phyloP scores from a whole-genome alignment of 2,888 invertebrate genomes.

The Orchestes rusci region DNA sequence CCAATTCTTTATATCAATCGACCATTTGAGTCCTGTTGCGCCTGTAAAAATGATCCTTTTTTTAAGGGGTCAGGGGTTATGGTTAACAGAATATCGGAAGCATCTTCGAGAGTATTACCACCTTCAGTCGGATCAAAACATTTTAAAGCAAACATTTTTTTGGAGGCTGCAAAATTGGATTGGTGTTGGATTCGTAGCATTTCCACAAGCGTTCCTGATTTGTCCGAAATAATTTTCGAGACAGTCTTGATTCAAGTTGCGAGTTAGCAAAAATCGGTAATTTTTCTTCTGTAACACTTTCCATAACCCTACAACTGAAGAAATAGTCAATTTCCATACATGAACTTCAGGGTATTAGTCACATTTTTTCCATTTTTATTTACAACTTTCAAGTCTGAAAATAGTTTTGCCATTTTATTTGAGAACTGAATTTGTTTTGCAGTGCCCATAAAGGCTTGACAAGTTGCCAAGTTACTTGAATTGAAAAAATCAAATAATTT shows the following conservation, averaged over 20 bases:
- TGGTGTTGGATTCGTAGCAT: conserved; percentile 1
- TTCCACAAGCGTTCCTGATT: not conserved
- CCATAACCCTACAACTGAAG: too few species aligned
- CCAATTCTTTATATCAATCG: too few species aligned
- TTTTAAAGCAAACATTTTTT: conserved; percentile 23
- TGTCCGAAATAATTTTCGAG: not conserved
- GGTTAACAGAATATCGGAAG: conserved; percentile 17
- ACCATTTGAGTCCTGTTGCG: too few species aligned
- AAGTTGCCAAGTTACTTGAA: not conserved
- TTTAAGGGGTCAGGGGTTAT: conserved; percentile 17
- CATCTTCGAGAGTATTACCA: conserved; percentile 22
- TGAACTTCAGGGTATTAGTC: too few species aligned
- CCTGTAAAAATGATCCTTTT: not conserved
- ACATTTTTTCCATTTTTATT: not conserved
- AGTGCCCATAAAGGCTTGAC: not conserved
- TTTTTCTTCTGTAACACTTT: conserved; percentile 2
- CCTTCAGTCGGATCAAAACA: conserved; percentile 19
- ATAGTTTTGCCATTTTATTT: not conserved
- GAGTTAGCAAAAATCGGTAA: conserved; percentile 6
- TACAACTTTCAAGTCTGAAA: not conserved
- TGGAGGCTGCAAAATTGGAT: conserved; percentile 24
- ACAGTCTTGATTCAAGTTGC: too few species aligned
- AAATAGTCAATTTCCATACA: too few species aligned
- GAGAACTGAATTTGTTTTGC: not conserved
- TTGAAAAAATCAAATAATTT: conserved; percentile 1